Base-by-base conservation (phyloP, 2,797 vertebrate genomes). In the Siniperca obscura region DNA sequence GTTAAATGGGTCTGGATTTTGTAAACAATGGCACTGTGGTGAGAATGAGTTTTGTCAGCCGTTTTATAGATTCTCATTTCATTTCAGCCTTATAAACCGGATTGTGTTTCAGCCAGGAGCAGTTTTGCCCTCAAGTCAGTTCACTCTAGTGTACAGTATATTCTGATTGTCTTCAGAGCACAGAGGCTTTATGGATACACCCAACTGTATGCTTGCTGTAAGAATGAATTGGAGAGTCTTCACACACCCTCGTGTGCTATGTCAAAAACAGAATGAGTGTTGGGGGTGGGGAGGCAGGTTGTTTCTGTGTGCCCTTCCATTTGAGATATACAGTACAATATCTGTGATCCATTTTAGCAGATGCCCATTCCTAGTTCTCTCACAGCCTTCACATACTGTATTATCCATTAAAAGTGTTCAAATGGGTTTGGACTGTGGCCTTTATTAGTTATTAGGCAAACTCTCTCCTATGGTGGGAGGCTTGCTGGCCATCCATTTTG, bases 151-250 rank as follows among this genome's bases (percentile, higher is more conserved):
- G 67, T 79, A 82, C 36, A 36, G 36, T 36, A 36, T 7, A 36
- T 36, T 36, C 36, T 36, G 76, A 81, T 85, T 78, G 79, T 87
- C 85, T 88, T 90, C 83, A 87, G 90, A 92, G 86, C 81, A 66
- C 64, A 40, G 62, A 70, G 79, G 52, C 61, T 90, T 90, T 57
- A 81, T 85, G 86, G 83, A 81, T 53, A 91, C 86, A 34, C 88
- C 86, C 72, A 79, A 71, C 83, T 59, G 60, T 80, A 80, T 81
- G 65, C 76, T 61, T 44, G 56, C 85, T 84, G 76, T 76, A 50
- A 69, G 83, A 89, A 81, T 84, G 89, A 89, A 78, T 50, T 62
- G 44, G 48, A 79, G 76, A 53, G 59, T 69, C 60, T 70, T 75
- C 78, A 87, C 91, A 93, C 85, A 75, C 91, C 87, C 89, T 79